Percentiles rank a stretch among this genome's conserved stretches.
These are phyloP conservation scores for Channa argus DNA, from an alignment of 2,113 vertebrate genomes.

Conservation along the genomic window DNA sequence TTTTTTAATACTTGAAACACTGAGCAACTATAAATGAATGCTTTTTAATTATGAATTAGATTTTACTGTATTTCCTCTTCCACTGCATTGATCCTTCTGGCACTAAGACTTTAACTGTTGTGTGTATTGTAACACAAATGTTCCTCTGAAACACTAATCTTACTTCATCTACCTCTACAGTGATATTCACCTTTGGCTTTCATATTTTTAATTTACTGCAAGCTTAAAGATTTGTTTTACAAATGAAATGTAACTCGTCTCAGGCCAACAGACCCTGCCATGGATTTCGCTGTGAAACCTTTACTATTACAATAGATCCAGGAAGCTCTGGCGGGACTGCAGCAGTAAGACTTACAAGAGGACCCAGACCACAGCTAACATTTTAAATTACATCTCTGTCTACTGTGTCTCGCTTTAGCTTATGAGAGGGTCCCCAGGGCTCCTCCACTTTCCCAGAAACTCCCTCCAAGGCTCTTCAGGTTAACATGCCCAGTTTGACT, in stretches of 20 bases:
- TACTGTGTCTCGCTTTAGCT: constrained; percentile 71
- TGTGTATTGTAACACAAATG: neutral
- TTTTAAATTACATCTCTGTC: constrained; percentile 76
- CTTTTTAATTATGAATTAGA: neutral
- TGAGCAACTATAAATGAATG: neutral
- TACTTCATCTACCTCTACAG: neutral
- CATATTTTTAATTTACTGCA: neutral
- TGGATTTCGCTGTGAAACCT: constrained; percentile 13
- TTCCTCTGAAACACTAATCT: neutral
- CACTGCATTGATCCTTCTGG: neutral
- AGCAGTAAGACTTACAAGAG: constrained; percentile 34
- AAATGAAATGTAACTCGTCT: neutral
- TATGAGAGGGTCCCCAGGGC: constrained; percentile 76
- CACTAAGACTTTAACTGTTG: neutral
- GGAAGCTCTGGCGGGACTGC: constrained; percentile 21
- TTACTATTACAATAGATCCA: constrained; percentile 10
- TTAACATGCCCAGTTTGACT: constrained; percentile 82
- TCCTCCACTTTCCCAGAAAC: constrained; percentile 79
- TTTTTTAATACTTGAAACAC: neutral
- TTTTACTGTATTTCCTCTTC: neutral
- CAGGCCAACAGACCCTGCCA: neutral
- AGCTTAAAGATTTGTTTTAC: neutral
- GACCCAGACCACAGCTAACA: constrained; percentile 47
- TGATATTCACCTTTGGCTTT: neutral
- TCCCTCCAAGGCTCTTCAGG: constrained; percentile 79